These are phyloP conservation scores for Conops quadrifasciatus DNA, from an alignment of 2,888 invertebrate species.

Conservation along the genomic window DNA sequence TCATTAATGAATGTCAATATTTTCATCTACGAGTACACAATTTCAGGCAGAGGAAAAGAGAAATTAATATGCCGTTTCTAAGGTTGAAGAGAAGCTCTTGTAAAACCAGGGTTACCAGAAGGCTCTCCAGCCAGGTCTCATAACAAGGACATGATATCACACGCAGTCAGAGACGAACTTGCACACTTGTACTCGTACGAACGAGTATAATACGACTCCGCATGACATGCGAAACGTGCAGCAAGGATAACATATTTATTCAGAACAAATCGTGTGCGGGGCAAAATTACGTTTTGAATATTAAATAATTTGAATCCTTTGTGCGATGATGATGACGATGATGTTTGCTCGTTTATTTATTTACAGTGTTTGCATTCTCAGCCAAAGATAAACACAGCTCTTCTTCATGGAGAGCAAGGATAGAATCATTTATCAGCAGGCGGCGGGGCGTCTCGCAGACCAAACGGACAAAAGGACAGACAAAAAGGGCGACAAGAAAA, in stretches of 20 bases:
- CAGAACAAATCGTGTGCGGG: not conserved
- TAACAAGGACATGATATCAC: not conserved
- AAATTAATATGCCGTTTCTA: too few relatives aligned
- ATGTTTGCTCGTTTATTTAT: constrained; percentile 28
- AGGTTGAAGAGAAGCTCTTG: constrained; percentile 1
- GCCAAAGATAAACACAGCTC: constrained; percentile 28
- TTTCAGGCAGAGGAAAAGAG: too few relatives aligned
- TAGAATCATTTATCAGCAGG: not conserved
- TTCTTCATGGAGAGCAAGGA: not conserved
- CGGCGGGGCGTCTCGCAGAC: constrained; percentile 9
- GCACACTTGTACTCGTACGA: not conserved
- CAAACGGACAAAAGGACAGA: not conserved
- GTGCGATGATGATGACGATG: constrained; percentile 29
- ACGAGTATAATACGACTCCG: not conserved
- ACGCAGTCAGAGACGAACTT: not conserved
- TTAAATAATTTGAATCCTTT: constrained; percentile 41
- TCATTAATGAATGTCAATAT: too few relatives aligned
- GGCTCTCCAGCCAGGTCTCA: not conserved
- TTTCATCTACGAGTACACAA: too few relatives aligned
- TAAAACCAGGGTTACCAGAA: not conserved
- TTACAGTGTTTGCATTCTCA: constrained; percentile 27
- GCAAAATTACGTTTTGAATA: constrained; percentile 40
- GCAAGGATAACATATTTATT: not conserved
- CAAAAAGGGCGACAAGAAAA: not conserved
- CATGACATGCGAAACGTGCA: not conserved